phyloP scores from a whole-genome alignment of 2,113 vertebrate species.

The Etheostoma spectabile region DNA sequence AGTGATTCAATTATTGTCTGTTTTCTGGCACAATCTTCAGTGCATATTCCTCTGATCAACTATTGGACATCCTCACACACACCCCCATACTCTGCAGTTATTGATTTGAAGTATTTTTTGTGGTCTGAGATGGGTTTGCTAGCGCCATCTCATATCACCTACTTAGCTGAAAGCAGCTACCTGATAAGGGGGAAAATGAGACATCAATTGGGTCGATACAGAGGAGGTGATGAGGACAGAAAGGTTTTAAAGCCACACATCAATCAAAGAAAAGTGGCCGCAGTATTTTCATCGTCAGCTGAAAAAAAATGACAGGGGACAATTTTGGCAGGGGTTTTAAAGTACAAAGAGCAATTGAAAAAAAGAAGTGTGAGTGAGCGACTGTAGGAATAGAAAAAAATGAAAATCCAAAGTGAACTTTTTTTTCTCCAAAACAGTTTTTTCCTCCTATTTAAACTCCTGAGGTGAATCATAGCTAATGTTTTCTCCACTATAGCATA shows the following conservation, averaged over 20 bases:
- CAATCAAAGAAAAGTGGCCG: slow-evolving; percentile 50
- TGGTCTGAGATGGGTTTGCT: slow-evolving; percentile 50
- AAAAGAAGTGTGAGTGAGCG: slow-evolving; percentile 5
- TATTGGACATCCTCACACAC: slow-evolving; percentile 20
- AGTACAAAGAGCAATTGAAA: slow-evolving; percentile 7
- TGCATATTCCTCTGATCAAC: slow-evolving; percentile 34
- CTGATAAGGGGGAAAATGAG: slow-evolving; percentile 47
- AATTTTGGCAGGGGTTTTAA: slow-evolving; percentile 6
- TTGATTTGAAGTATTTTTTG: slow-evolving; percentile 60
- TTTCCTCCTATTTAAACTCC: slow-evolving; percentile 18
- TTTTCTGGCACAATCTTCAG: slow-evolving; percentile 48
- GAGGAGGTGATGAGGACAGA: slow-evolving; percentile 40
- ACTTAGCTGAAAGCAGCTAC: slow-evolving; percentile 64
- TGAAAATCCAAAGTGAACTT: not conserved
- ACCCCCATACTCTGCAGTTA: slow-evolving; percentile 39
- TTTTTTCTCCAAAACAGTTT: not conserved
- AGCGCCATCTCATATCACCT: slow-evolving; percentile 56
- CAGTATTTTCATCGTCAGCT: slow-evolving; percentile 50
- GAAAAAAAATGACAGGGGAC: slow-evolving; percentile 2
- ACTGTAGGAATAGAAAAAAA: not conserved
- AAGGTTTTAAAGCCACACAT: slow-evolving; percentile 24
- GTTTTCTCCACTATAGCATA: slow-evolving; percentile 40
- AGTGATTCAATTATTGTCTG: slow-evolving; percentile 42
- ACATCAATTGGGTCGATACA: slow-evolving; percentile 43
- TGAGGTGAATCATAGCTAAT: slow-evolving; percentile 51